These are phyloP conservation scores for Volucella inanis DNA, from an alignment of 2,888 invertebrate species.

Conservation along the genomic window DNA sequence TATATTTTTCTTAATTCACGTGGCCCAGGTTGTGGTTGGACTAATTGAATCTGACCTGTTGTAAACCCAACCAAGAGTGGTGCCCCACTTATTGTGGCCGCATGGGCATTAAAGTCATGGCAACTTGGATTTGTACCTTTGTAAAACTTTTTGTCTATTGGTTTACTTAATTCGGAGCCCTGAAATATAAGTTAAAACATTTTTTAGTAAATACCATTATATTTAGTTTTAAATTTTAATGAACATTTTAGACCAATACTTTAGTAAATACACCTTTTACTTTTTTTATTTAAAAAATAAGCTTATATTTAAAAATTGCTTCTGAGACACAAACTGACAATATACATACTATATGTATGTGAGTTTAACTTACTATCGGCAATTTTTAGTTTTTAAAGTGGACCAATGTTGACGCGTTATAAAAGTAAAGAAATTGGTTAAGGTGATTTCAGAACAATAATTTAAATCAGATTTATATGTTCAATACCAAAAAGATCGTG, in stretches of 20 bases:
- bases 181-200: conserved; percentile 80
- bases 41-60: conserved; percentile 98
- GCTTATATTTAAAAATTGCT: too few species aligned
- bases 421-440: too few species aligned
- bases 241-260: not conserved
- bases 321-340: too few species aligned
- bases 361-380: too few species aligned
- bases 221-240: conserved; percentile 1
- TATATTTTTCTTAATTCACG: conserved; percentile 98
- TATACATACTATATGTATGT: too few species aligned
- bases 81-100: conserved; percentile 92
- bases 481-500: too few species aligned
- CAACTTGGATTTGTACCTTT: conserved; percentile 99
- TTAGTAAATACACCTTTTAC: not conserved
- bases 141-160: conserved; percentile 98
- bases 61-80: conserved; percentile 98
- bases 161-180: conserved; percentile 97
- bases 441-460: not conserved
- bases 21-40: conserved; percentile 98
- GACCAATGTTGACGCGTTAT: too few species aligned
- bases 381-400: too few species aligned
- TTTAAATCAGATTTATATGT: not conserved
- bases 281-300: too few species aligned
- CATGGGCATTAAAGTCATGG: conserved; percentile 97
- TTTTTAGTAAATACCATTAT: not conserved